A percentile compares a stretch with the other conserved stretches of the same genome.
Conservation (phyloP, 2,888 invertebrate genomes). For the Anthophora plumipes region DNA sequence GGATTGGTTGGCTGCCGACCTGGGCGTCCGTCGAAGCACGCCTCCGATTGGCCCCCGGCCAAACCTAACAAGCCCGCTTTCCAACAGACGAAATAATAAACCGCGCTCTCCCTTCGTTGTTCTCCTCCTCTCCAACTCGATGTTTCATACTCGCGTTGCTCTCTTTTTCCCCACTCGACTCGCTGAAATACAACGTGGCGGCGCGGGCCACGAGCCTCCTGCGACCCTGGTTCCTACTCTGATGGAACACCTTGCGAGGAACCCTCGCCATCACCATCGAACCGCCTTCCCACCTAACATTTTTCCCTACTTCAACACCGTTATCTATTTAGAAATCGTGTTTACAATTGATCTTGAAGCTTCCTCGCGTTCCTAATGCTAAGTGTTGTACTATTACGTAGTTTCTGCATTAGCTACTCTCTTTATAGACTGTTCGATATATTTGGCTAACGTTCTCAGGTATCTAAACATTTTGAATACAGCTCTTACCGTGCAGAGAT, state of each 20-base stretch:
- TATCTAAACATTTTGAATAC: too few species aligned
- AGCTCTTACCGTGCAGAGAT: too few species aligned
- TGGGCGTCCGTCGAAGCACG: conserved; percentile 82
- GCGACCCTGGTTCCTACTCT: conserved; percentile 16
- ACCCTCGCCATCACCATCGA: too few species aligned
- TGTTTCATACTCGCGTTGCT: conserved; percentile 7
- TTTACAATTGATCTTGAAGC: too few species aligned
- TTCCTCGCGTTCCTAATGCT: too few species aligned
- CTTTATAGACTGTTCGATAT: too few species aligned
- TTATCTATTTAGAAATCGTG: too few species aligned
- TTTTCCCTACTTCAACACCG: too few species aligned
- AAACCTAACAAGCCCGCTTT: conserved; percentile 81
- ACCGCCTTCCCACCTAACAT: too few species aligned
- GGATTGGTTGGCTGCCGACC: conserved; percentile 78
- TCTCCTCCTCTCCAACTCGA: conserved; percentile 17
- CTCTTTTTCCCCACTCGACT: conserved; percentile 17
- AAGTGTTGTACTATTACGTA: too few species aligned
- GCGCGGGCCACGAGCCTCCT: conserved; percentile 52
- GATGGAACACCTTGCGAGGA: background rate
- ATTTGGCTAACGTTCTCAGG: too few species aligned
- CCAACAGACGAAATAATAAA: conserved; percentile 83
- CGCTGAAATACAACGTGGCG: conserved; percentile 73
- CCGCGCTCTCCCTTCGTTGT: conserved; percentile 62
- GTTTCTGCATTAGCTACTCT: too few species aligned
- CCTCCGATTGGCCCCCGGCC: conserved; percentile 80